Evolutionary conservation across 2,888 invertebrate species (phyloP).

Genomic region (Deroplatys truncata): DNA sequence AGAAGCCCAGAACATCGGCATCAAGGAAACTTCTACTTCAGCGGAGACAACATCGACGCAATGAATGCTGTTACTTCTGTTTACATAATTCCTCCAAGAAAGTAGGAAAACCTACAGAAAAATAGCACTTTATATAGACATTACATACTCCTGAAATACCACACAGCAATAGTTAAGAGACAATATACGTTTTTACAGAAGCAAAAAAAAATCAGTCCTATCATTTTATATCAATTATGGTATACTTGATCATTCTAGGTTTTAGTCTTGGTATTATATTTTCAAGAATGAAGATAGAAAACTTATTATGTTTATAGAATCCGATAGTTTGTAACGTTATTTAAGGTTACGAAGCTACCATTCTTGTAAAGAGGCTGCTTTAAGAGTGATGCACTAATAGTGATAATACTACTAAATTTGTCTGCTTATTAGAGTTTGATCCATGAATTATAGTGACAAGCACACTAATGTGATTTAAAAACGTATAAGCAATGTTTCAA

Average conservation of each 20-base stretch:
- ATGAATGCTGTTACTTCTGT: not conserved
- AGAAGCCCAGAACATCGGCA: slow-evolving; percentile 51
- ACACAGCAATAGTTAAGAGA: not conserved
- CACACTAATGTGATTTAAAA: too few species aligned
- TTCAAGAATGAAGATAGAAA: not conserved
- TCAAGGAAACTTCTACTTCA: not conserved
- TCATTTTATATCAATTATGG: not conserved
- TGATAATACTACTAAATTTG: too few species aligned
- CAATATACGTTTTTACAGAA: not conserved
- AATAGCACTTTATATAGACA: not conserved
- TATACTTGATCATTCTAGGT: not conserved
- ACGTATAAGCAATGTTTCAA: too few species aligned
- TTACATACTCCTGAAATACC: not conserved
- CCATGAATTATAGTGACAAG: too few species aligned
- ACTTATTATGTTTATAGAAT: not conserved
- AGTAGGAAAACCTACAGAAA: not conserved
- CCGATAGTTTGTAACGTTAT: not conserved
- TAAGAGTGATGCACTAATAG: too few species aligned
- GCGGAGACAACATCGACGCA: not conserved
- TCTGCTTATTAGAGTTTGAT: too few species aligned
- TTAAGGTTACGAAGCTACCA: too few species aligned
- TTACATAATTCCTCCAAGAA: not conserved
- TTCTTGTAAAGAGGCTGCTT: too few species aligned
- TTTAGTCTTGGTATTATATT: not conserved
- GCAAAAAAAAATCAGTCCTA: not conserved